Evolutionary conservation across 2,113 vertebrate genomes (phyloP).

Genomic region (Saccopteryx bilineata): DNA sequence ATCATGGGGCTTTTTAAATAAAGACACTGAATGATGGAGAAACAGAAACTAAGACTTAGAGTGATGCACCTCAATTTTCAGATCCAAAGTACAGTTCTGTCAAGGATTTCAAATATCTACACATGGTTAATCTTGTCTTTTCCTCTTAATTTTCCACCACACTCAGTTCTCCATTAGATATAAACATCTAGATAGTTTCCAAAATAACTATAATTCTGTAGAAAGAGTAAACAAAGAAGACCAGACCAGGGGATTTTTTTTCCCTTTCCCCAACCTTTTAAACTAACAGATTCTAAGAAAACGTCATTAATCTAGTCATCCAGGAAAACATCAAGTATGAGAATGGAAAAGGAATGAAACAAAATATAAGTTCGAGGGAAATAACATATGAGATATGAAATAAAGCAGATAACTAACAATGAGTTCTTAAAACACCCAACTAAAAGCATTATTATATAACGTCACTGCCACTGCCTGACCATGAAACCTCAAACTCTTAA

Average conservation of each 20-base stretch:
- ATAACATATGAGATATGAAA: not conserved
- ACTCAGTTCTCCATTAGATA: not conserved
- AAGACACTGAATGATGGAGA: not conserved
- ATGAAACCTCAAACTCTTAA: conserved; percentile 42
- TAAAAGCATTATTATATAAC: not conserved
- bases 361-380: not conserved
- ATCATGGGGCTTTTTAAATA: not conserved
- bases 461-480: not conserved
- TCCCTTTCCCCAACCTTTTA: conserved; percentile 6
- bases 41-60: not conserved
- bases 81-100: not conserved
- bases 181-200: not conserved
- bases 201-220: not conserved
- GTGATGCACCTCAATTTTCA: not conserved
- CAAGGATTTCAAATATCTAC: not conserved
- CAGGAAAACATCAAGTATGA: conserved; percentile 23
- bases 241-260: not conserved
- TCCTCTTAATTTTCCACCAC: not conserved
- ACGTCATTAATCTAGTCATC: not conserved
- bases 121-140: not conserved
- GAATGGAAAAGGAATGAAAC: not conserved
- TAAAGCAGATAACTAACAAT: not conserved
- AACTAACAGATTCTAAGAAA: conserved; percentile 40
- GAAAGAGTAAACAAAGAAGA: not conserved
- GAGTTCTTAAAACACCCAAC: not conserved